These are phyloP conservation scores for Amphipoea oculea DNA, from an alignment of 2,888 invertebrate species.

Conservation along the genomic window DNA sequence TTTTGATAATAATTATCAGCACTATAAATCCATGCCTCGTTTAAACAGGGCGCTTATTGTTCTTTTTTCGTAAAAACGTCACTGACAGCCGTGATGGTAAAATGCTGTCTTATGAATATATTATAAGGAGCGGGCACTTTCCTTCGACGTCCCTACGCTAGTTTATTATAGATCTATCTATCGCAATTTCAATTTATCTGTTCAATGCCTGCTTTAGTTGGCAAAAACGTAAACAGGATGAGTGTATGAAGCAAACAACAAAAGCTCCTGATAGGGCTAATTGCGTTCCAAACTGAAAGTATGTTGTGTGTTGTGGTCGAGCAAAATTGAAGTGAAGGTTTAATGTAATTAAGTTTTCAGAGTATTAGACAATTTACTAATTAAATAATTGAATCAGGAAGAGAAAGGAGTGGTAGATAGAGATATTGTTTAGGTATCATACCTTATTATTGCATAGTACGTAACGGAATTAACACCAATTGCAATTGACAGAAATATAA, in stretches of 20 bases:
- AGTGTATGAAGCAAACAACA: conserved; percentile 38
- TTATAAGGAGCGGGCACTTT: conserved; percentile 49
- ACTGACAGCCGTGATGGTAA: conserved; percentile 59
- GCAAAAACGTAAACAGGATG: conserved; percentile 49
- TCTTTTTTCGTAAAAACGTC: conserved; percentile 58
- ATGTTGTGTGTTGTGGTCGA: conserved; percentile 48
- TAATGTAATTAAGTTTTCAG: conserved; percentile 42
- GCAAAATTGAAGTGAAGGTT: conserved; percentile 45
- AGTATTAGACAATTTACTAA: conserved; percentile 27
- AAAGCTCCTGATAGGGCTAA: conserved; percentile 44
- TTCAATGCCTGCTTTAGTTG: conserved; percentile 36
- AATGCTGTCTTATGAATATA: conserved; percentile 66
- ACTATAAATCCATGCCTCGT: conserved; percentile 51
- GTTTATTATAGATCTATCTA: conserved; percentile 51
- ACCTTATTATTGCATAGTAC: neutral
- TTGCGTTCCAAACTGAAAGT: conserved; percentile 51
- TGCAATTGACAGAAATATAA: neutral
- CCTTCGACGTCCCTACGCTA: conserved; percentile 26
- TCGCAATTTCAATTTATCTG: conserved; percentile 30
- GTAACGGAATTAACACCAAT: neutral
- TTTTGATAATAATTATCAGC: conserved; percentile 43
- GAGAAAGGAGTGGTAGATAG: neutral
- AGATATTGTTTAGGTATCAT: neutral
- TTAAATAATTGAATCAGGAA: conserved; percentile 27
- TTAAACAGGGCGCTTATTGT: conserved; percentile 38